Base-by-base conservation (phyloP, 1,140 invertebrate species). In the Drosophila tristis region DNA sequence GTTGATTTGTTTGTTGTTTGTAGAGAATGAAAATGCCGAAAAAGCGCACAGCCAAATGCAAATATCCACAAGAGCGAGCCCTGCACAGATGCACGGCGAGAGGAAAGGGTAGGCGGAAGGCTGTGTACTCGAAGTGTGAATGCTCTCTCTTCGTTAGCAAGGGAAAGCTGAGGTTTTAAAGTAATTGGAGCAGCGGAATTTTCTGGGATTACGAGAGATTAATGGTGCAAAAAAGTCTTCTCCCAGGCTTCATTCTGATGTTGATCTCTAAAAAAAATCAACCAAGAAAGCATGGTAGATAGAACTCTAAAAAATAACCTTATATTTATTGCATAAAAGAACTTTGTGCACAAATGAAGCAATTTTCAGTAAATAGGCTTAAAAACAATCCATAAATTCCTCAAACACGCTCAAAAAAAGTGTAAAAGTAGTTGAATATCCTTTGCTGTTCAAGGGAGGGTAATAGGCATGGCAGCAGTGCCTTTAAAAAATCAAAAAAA, bases 1-100 rank as follows among this genome's bases (percentile, higher is more conserved):
- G 68, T 87, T 86, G 81, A 87, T 86, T 86, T 87, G 81, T 87
- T 86, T 80, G 81, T 86, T 81, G 68, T 80, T 86, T 87, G 78
- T 71, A 57, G 63, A 67, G 59, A 87, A 80, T 81, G 78, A 75
- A 87, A 87, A 82, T 75, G 56, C 70, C 58, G 64, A 81, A 85
- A 76, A 86, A 81, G 81, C 78, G 74, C 81, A 86, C 68, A 59
- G 74, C 26, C 76, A 73, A 72, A 64, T 72, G 66, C 74, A 78
- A 79, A 79, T 79, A 70, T 49, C 63, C 63, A 54, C 16, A 0
- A 45, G 25, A 49, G 23, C 2, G 29, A 71, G 59, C 8, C 2
- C 1, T n/a, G 8, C 20, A 45, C 2, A 53, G 39, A 13, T 39
- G 11, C 35, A 39, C 11, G 35, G 11, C 4, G 13, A 29, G 50